Base-by-base conservation (phyloP, 2,113 vertebrate genomes). In the Bolborhynchus lineola region DNA sequence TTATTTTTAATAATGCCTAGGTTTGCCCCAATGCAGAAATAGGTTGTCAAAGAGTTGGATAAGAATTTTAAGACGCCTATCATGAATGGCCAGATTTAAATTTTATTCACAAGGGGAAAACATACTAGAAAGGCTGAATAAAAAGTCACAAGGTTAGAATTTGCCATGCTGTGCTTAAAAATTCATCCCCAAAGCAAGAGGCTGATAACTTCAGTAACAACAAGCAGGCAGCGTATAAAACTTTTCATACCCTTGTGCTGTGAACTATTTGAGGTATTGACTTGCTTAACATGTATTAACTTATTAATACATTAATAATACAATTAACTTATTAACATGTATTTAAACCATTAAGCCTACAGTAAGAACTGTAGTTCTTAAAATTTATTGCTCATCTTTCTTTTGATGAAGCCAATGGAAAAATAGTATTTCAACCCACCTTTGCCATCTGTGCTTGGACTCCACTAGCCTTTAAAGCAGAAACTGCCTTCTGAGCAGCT, bases 381-480 rank as follows among this genome's bases (percentile, higher is more conserved):
- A 2, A 63, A 77, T 68, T 50, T 33, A 60, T 21, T 60, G 50
- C 15, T 88, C 49, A 78, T 64, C 25, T 71, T 82, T n/a, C 35
- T 46, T 62, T 62, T 65, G 39, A 74, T 62, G 2, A 76, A 90
- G 13, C 3, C 29, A 82, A 46, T 67, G 28, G 52, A 60, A 84
- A 59, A 59, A 16, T 3, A 35, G 57, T 35, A 74, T 52, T 92
- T 83, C 71, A 68, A 96, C 97, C 98, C 98, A 99, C 99, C 99
- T 99, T 99, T 96, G 99, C 99, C 99, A 99, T 99, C 97, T 99
- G 99, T 93, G 99, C 99, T 97, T 99, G 99, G 92, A 99, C 98
- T 85, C 99, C 99, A 75, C 79, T 99, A 69, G 98, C 99, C 97
- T 99, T 99, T 95, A 99, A 98, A 96, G 99, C 99, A 49, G 98